Percentiles rank a stretch among this genome's conserved stretches.
Evolutionary conservation across 1,140 invertebrate species (phyloP).

Genomic region (Papilio polyxenes): DNA sequence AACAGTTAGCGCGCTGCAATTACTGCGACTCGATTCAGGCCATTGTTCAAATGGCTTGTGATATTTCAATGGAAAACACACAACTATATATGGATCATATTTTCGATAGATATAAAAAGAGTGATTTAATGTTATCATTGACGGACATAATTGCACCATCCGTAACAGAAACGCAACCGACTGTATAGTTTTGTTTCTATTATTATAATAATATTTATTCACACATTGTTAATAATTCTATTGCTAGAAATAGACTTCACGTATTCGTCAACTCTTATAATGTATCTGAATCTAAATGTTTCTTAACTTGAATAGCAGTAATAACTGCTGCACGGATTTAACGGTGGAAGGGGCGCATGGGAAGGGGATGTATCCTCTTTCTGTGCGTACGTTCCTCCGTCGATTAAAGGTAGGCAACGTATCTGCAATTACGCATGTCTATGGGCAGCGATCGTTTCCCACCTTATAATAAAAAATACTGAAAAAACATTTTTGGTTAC

Average conservation of each 20-base stretch:
- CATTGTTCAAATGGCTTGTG: slow-evolving; percentile 73
- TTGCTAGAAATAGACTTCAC: neutral
- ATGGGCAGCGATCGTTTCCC: no score
- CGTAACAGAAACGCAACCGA: slow-evolving; percentile 29
- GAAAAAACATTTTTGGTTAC: no score
- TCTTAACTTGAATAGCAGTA: neutral
- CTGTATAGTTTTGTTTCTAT: slow-evolving; percentile 36
- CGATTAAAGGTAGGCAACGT: no score
- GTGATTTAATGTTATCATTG: slow-evolving; percentile 53
- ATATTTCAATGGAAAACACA: slow-evolving; percentile 51
- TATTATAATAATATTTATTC: neutral
- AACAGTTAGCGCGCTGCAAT: slow-evolving; percentile 74
- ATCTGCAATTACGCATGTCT: no score
- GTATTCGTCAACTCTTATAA: no score
- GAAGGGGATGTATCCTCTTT: no score
- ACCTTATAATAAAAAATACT: no score
- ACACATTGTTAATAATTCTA: neutral
- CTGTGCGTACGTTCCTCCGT: no score
- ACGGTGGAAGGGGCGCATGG: no score
- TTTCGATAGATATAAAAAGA: slow-evolving; percentile 56
- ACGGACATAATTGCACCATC: slow-evolving; percentile 38
- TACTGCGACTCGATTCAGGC: slow-evolving; percentile 70
- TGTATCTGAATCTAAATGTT: no score
- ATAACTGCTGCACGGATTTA: neutral
- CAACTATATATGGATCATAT: slow-evolving; percentile 52